phyloP scores from a whole-genome alignment of 2,888 invertebrate genomes.

The Drosophila melanosoma region DNA sequence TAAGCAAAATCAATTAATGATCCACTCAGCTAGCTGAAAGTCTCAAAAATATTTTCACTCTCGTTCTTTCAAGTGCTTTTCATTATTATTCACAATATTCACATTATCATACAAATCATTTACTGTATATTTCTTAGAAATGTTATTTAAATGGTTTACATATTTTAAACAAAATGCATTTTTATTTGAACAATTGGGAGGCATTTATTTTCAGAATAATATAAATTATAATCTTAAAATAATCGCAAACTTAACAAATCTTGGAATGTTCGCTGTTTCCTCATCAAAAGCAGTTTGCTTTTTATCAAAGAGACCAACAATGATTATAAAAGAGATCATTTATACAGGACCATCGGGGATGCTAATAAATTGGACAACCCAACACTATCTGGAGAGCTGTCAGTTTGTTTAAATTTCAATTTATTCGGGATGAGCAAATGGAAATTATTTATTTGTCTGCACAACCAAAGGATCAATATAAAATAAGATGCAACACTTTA shows the following conservation, averaged over 20 bases:
- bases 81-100: constrained; percentile 40
- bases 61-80: constrained; percentile 37
- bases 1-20: constrained; percentile 12
- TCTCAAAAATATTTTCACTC: constrained; percentile 33
- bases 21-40: constrained; percentile 19
- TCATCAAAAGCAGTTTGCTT: not conserved
- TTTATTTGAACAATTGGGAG: constrained; percentile 2
- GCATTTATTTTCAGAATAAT: not conserved
- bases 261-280: not conserved
- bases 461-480: not conserved
- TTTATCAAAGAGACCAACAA: not conserved
- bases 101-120: constrained; percentile 44
- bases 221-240: not conserved
- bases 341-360: not conserved
- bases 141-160: constrained; percentile 61
- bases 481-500: not conserved
- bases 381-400: not conserved
- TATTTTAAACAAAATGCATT: constrained; percentile 44
- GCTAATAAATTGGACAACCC: not conserved
- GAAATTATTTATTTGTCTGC: not conserved
- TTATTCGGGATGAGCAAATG: not conserved
- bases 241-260: not conserved
- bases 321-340: not conserved
- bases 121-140: constrained; percentile 61
- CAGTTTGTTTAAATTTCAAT: not conserved